Base-by-base conservation (phyloP, 2,888 invertebrate genomes). In the Callosobruchus maculatus region DNA sequence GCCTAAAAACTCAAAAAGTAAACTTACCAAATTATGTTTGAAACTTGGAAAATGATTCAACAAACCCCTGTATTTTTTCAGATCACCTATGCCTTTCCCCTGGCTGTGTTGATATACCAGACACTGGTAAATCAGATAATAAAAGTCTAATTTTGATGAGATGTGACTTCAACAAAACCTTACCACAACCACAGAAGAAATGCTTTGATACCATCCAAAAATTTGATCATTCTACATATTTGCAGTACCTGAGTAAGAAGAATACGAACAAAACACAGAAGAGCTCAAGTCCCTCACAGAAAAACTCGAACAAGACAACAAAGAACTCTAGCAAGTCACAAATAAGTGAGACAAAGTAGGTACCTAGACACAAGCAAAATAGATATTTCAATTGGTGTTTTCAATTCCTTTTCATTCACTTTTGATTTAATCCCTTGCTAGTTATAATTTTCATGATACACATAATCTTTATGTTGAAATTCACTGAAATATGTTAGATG, bases 141-240 rank as follows among this genome's bases (percentile, higher is more conserved):
- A 77, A 77, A 73, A 77, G 77, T 73, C 73, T 79, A 71, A 79
- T 79, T 72, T 71, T 77, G 67, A 75, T 77, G 69, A 73, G 77
- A 18, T 78, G 77, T 73, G 79, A 79, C 71, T 78, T 78, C 70
- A 77, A 78, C 66, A 79, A 78, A 71, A 74, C 78, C 13, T 49
- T 68, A 73, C 72, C 49, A 70, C 73, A 30, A 70, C 67, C 30
- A 71, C 68, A 22, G 68, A 7, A 49, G 18, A 49, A 18, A 26
- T 26, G 26, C 26, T 26, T 4, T 7, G 7, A 26, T 26, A 26
- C 26, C 26, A 26, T 26, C 26, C 2, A 26, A 2, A 26, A 26
- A 26, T 26, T 26, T 26, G 26, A 26, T 26, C 26, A 26, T 2
- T 26, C 26, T 18, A 13, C 49, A 1, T 49, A 49, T 49, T 49